These are phyloP conservation scores for Cochlearius cochlearius DNA, from an alignment of 2,113 vertebrate genomes.

Conservation along the genomic window DNA sequence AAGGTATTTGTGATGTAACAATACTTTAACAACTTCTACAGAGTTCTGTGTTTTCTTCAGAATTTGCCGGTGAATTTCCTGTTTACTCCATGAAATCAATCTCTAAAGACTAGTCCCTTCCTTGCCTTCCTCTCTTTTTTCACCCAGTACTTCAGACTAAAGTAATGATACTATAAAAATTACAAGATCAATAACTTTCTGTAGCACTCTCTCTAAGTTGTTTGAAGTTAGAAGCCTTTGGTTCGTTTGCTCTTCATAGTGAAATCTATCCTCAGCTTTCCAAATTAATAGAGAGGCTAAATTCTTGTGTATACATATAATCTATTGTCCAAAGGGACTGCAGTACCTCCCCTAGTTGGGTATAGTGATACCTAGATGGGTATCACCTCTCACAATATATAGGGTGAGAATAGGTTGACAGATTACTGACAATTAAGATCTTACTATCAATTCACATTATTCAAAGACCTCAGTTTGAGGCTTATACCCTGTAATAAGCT, in stretches of 20 bases:
- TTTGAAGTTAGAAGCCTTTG: not conserved
- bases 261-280: not conserved
- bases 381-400: not conserved
- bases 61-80: not conserved
- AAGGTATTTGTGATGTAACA: not conserved
- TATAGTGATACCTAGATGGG: no score
- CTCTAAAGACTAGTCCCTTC: not conserved
- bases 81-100: not conserved
- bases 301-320: not conserved
- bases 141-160: not conserved
- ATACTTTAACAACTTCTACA: not conserved
- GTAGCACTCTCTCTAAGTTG: not conserved
- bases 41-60: not conserved
- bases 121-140: not conserved
- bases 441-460: not conserved
- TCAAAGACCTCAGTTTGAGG: not conserved
- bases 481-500: not conserved
- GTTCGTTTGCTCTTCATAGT: rapidly evolving
- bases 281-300: not conserved
- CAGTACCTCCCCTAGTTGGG: not conserved
- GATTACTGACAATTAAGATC: not conserved
- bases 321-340: not conserved
- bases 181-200: not conserved
- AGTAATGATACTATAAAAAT: not conserved
- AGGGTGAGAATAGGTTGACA: not conserved